phyloP scores from a whole-genome alignment of 2,797 vertebrate genomes.

The Peromyscus eremicus region DNA sequence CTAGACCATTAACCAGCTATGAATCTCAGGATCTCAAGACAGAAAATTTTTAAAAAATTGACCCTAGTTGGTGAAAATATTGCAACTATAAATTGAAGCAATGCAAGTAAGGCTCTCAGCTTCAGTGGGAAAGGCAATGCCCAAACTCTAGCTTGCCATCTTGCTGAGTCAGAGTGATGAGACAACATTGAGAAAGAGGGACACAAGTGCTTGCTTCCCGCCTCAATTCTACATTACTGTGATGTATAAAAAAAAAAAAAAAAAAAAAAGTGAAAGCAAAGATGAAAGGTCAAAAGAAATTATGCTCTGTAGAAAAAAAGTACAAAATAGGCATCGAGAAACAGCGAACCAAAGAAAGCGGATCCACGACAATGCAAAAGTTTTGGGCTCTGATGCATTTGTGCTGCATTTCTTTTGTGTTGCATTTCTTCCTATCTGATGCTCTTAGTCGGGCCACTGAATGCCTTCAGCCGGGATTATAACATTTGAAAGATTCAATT shows the following conservation, averaged over 20 bases:
- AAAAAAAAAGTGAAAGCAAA: not conserved
- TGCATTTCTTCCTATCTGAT: not conserved
- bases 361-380: not conserved
- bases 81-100: not conserved
- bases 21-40: not conserved
- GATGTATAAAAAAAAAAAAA: not conserved
- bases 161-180: not conserved
- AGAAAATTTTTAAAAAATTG: conserved; percentile 3
- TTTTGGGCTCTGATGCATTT: not conserved
- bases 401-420: no score
- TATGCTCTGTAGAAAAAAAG: not conserved
- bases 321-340: not conserved
- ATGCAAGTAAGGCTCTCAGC: not conserved
- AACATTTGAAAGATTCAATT: not conserved
- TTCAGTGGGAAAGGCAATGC: not conserved
- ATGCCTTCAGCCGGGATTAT: not conserved
- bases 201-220: not conserved
- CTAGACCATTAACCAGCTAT: not conserved
- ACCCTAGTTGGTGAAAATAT: conserved; percentile 22
- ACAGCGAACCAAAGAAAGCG: not conserved
- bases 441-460: not conserved
- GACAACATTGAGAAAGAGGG: not conserved
- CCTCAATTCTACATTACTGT: not conserved
- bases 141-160: not conserved
- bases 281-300: not conserved